Evolutionary conservation across 2,888 invertebrate species (phyloP).

Genomic region (Gisinianus flammeolus): DNA sequence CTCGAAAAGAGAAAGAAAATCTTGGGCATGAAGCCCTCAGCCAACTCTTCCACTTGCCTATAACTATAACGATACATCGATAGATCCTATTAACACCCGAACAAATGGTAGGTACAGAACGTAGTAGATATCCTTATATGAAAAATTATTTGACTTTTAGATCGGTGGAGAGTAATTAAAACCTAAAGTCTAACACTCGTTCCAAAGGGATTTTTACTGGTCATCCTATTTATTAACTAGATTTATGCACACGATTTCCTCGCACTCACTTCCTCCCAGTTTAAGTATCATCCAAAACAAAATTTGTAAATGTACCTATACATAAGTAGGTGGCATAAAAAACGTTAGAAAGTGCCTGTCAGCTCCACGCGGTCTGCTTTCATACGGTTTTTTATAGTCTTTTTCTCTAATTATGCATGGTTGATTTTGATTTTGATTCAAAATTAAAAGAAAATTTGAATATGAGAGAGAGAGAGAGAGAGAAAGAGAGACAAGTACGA

Average conservation of each 20-base stretch:
- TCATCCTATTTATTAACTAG: conserved; percentile 6
- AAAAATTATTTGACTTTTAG: too few species aligned
- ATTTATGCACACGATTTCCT: background rate
- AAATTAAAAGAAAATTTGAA: conserved; percentile 1
- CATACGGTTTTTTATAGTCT: background rate
- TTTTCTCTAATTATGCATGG: background rate
- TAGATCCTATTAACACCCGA: background rate
- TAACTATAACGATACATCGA: background rate
- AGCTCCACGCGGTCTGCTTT: background rate
- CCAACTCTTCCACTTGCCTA: background rate
- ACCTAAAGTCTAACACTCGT: background rate
- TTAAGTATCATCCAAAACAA: too few species aligned
- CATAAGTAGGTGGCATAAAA: too few species aligned
- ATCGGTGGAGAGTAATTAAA: background rate
- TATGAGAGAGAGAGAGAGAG: background rate
- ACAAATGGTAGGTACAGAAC: background rate
- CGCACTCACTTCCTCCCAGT: too few species aligned
- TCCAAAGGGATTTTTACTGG: background rate
- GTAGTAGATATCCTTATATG: too few species aligned
- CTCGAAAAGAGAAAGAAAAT: too few species aligned
- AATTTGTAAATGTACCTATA: too few species aligned
- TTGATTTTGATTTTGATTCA: conserved; percentile 2
- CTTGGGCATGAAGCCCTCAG: too few species aligned
- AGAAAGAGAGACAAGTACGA: background rate
- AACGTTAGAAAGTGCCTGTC: background rate